A percentile compares a stretch with the other conserved stretches of the same genome.
These are phyloP conservation scores for Telmatherina bonti DNA, from an alignment of 2,797 vertebrate species.

Conservation along the genomic window DNA sequence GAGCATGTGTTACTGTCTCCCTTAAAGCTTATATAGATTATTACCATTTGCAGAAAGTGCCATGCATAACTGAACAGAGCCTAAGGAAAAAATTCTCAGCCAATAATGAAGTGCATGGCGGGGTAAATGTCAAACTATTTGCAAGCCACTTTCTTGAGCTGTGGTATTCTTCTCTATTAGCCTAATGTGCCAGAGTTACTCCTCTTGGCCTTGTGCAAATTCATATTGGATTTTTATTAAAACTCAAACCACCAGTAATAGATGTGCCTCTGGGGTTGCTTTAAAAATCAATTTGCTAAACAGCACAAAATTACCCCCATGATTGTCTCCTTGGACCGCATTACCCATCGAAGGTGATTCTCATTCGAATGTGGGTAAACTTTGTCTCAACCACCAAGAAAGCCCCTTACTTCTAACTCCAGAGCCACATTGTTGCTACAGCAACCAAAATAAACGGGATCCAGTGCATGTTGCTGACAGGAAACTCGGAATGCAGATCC, in stretches of 20 bases:
- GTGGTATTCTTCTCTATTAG: slow-evolving; percentile 77
- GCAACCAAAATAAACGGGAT: slow-evolving; percentile 50
- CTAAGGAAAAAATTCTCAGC: slow-evolving; percentile 58
- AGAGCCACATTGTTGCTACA: slow-evolving; percentile 36
- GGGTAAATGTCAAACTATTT: slow-evolving; percentile 79
- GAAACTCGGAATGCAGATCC: slow-evolving; percentile 47
- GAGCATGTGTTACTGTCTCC: slow-evolving; percentile 47
- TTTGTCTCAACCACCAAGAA: slow-evolving; percentile 46
- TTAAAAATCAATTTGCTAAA: slow-evolving; percentile 84
- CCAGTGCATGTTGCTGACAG: slow-evolving; percentile 29
- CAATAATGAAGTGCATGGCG: slow-evolving; percentile 67
- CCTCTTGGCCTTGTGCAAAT: slow-evolving; percentile 76
- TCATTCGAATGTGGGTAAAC: slow-evolving; percentile 61
- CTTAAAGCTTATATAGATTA: slow-evolving; percentile 65
- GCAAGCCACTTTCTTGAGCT: slow-evolving; percentile 58
- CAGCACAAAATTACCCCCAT: slow-evolving; percentile 75
- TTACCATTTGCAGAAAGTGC: slow-evolving; percentile 54
- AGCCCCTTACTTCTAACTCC: slow-evolving; percentile 35
- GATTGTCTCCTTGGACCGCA: slow-evolving; percentile 76
- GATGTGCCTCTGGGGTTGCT: slow-evolving; percentile 76
- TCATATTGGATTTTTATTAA: slow-evolving; percentile 84
- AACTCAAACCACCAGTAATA: slow-evolving; percentile 75
- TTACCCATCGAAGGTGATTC: slow-evolving; percentile 74
- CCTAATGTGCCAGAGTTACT: slow-evolving; percentile 71
- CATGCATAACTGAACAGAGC: slow-evolving; percentile 59